A percentile compares a stretch with the other conserved stretches of the same genome.
These are phyloP conservation scores for Corella eumyota DNA, from an alignment of 23 tunicate species.

Conservation along the genomic window DNA sequence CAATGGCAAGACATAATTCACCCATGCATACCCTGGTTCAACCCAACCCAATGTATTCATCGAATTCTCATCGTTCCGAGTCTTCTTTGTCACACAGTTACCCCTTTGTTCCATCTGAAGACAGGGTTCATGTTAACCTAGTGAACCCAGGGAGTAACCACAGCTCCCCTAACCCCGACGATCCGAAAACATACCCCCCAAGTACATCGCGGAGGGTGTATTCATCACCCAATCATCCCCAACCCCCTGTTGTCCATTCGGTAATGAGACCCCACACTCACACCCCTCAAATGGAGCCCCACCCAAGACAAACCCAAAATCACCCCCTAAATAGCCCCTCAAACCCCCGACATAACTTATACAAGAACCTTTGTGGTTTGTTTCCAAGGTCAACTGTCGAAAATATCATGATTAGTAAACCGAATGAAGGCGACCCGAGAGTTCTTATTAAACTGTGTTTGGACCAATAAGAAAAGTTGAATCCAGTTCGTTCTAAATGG, in stretches of 20 bases:
- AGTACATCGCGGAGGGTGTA: constrained; percentile 7
- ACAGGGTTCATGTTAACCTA: not conserved
- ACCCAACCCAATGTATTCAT: not conserved
- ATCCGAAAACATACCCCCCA: constrained; percentile 45
- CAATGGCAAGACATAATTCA: too few species aligned
- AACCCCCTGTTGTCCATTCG: too few species aligned
- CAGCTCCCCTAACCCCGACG: constrained; percentile 17
- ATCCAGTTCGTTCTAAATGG: too few species aligned
- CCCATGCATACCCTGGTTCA: not conserved
- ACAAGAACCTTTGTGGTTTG: constrained; percentile 73
- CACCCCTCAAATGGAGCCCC: not conserved
- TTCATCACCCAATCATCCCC: too few species aligned
- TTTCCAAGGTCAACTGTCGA: constrained; percentile 57
- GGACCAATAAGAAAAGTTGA: too few species aligned
- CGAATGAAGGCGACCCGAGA: constrained; percentile 48
- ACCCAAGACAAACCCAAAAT: not conserved
- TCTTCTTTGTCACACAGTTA: constrained; percentile 23
- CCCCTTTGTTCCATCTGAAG: constrained; percentile 13
- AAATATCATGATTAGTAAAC: constrained; percentile 36
- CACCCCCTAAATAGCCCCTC: constrained; percentile 17
- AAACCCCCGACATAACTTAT: constrained; percentile 63
- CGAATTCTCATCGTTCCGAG: not conserved
- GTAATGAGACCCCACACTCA: not conserved
- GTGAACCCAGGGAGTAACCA: too few species aligned
- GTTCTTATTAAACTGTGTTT: constrained; percentile 55